Evolutionary conservation across 2,113 vertebrate genomes (phyloP), one percentile per base, ranked within the genome.

Genomic region (Paracanthobrama guichenoti): DNA sequence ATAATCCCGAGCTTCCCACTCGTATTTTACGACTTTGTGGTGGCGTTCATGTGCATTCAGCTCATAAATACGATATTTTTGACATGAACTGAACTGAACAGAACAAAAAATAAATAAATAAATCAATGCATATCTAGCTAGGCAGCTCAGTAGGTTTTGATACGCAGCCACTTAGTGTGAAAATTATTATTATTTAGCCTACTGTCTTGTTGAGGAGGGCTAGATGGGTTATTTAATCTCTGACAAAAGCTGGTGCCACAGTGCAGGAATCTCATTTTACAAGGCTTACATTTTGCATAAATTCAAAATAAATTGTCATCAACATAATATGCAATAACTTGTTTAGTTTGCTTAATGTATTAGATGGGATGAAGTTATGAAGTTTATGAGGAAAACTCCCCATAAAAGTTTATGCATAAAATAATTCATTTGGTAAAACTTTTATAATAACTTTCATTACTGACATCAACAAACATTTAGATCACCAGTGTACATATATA

Each of bases 361-460:
- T 62, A 24, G 39, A 64, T 64, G 24, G 46, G 46, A 53, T 75
- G 26, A 46, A 75, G 46, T 74, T 44, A 62, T 26, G 22, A 42
- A 79, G 7, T 64, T 28, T 48, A 79, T 26, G 77, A 62, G 42
- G 20, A 46, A 44, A 46, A 64, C 48, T 6, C 22, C 22, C n/a
- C 13, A 75, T 75, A 31, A 53, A 53, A 46, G 26, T 75, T 10
- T 28, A 75, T 50, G 73, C 46, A 16, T 50, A 48, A 42, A 48
- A 53, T 53, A 74, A 28, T 50, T 50, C 12, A 57, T 2, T 24
- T 10, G 31, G 22, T 60, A 78, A 55, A 24, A 75, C 72, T 31
- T 53, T 55, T 55, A 82, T 71, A 71, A 71, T 35, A 71, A n/a
- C 53, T 60, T 78, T 78, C 16, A 69, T 67, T 28, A 82, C 44